These are phyloP conservation scores for Augochlora pura DNA, from an alignment of 1,140 invertebrate genomes.

Conservation along the genomic window DNA sequence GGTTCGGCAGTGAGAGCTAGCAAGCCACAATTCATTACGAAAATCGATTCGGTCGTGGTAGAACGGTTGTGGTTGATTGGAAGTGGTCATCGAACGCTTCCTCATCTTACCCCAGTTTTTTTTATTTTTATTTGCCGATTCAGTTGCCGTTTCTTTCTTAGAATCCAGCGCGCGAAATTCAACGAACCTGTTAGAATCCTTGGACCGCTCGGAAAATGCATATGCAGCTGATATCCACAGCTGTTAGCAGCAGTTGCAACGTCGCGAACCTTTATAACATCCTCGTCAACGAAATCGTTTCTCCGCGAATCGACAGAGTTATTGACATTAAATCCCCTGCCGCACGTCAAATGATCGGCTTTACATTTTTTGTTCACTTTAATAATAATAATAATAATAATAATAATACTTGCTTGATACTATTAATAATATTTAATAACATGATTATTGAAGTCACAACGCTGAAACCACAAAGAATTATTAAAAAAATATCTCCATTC, in stretches of 20 bases:
- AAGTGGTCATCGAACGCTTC: slow-evolving; percentile 65
- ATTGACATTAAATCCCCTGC: no score
- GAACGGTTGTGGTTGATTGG: slow-evolving; percentile 66
- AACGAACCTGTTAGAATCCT: slow-evolving; percentile 16
- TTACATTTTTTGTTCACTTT: no score
- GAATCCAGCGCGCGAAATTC: slow-evolving; percentile 48
- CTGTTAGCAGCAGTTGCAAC: not conserved
- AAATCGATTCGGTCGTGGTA: slow-evolving; percentile 70
- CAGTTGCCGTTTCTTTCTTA: slow-evolving; percentile 9
- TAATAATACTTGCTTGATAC: no score
- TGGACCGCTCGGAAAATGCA: slow-evolving; percentile 9
- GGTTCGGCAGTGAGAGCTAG: slow-evolving; percentile 62
- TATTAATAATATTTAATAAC: no score
- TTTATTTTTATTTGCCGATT: slow-evolving; percentile 25
- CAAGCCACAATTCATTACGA: slow-evolving; percentile 73
- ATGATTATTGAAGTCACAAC: no score
- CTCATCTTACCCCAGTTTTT: slow-evolving; percentile 38
- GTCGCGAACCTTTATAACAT: no score
- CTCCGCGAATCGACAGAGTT: no score
- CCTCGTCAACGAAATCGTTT: not conserved
- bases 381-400: no score
- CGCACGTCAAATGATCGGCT: no score
- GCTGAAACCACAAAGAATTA: no score
- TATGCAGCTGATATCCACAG: no score
- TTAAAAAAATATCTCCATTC: no score